Conservation (phyloP, 2,888 invertebrate species). For the Anagyrus pseudococci region DNA sequence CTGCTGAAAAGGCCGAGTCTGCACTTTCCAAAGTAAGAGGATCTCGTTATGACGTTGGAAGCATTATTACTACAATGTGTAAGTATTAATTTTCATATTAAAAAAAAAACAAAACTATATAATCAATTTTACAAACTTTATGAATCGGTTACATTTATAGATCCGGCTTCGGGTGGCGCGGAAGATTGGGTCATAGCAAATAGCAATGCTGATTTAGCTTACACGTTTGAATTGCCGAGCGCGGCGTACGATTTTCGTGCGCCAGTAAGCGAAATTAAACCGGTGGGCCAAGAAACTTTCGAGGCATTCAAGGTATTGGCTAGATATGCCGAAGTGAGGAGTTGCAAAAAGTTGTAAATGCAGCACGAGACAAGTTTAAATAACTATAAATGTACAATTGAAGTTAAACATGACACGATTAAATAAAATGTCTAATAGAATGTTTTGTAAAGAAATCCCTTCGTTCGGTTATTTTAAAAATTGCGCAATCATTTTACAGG, state of each 20-base stretch:
- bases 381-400: too few relatives aligned
- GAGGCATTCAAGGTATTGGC: constrained; percentile 66
- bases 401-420: too few relatives aligned
- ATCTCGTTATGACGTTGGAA: neutral
- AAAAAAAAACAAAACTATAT: neutral
- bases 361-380: too few relatives aligned
- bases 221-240: constrained; percentile 72
- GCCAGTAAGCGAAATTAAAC: constrained; percentile 65
- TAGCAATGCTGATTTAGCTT: constrained; percentile 66
- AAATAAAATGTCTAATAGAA: too few relatives aligned
- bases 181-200: constrained; percentile 71
- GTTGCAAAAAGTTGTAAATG: too few relatives aligned
- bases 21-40: constrained; percentile 5
- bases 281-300: constrained; percentile 69
- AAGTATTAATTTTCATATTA: neutral
- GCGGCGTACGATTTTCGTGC: constrained; percentile 66
- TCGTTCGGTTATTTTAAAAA: too few relatives aligned
- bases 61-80: neutral
- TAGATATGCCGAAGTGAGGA: constrained; percentile 51
- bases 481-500: too few relatives aligned
- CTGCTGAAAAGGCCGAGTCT: neutral
- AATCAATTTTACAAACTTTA: neutral
- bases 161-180: constrained; percentile 69
- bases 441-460: too few relatives aligned
- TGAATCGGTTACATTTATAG: constrained; percentile 45